Evolutionary conservation across 2,113 vertebrate species (phyloP).

Genomic region (Mormyrus lacerda): DNA sequence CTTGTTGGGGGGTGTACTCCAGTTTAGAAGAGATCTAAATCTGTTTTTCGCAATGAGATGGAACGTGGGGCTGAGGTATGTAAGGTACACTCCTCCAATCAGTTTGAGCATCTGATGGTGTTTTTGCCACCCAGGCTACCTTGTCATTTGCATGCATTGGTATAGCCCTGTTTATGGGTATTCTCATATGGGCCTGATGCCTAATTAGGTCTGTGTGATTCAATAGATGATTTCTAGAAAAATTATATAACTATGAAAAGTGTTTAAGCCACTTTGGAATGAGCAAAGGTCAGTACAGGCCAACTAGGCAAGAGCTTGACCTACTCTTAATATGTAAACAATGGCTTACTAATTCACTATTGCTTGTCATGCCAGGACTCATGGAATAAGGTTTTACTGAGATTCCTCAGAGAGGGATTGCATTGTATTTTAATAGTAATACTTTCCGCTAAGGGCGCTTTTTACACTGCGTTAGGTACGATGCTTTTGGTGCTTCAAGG

Average conservation of each 20-base stretch:
- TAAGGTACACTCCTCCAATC: not conserved
- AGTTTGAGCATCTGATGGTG: not conserved
- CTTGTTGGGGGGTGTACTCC: not conserved
- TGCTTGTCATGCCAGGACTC: not conserved
- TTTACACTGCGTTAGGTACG: not conserved
- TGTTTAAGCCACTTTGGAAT: not conserved
- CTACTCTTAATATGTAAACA: not conserved
- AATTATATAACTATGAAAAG: not conserved
- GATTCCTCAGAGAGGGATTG: not conserved
- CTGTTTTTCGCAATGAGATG: not conserved
- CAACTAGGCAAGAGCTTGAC: not conserved
- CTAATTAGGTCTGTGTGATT: not conserved
- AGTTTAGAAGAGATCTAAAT: not conserved
- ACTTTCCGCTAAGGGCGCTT: not conserved
- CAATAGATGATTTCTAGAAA: not conserved
- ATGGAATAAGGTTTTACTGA: not conserved
- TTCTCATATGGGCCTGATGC: not conserved
- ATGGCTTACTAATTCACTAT: not conserved
- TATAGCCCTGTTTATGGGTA: not conserved
- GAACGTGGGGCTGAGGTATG: not conserved
- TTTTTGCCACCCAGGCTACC: not conserved
- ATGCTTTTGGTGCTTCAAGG: not conserved
- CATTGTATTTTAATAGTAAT: not conserved
- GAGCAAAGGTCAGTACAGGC: not conserved
- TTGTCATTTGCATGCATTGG: not conserved